Evolutionary conservation across 2,888 invertebrate genomes (phyloP), one percentile per base, ranked within the genome.

Genomic region (Netelia virgata): DNA sequence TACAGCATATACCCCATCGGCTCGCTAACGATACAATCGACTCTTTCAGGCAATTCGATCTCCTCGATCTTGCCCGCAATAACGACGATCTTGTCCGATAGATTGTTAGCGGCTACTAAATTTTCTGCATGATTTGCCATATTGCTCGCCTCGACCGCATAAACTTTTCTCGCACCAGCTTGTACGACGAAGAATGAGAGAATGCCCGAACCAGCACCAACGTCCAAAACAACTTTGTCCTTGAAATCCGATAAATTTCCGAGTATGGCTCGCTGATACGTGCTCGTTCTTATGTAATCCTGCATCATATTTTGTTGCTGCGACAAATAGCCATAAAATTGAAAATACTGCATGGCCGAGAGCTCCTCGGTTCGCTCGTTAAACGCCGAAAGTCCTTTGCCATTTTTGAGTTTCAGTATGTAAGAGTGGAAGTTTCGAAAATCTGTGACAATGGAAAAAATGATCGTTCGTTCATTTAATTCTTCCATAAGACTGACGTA

Each of bases 301-400:
- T 99, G 99, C 97, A 99, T 97, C 99, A 99, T 99, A 93, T 99
- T 99, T 94, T 99, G 99, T 94, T 99, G 99, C 94, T 99, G 99
- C 80, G 99, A 99, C 89, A 99, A 95, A 94, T 99, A 99, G 87
- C 99, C 99, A 94, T 99, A 99, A 94, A 99, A 99, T 95, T 99
- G 99, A 94, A 99, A 99, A 95, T 99, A 99, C 94, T 99, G 99
- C 94, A 97, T 97, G 86, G 99, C 99, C 76, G 99, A 99, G 1
- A 99, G 98, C 94, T 99, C 98, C 93, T 99, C 99, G 28, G 99
- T 99, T 92, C 99, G 96, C 90, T 98, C 97, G 77, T 98, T 97
- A 94, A 99, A 99, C 88, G 98, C 97, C 0, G 99, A 99, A 1
- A 95, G 92, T 72, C 96, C 96, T 91, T 96, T 96, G 66, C 96